These are phyloP conservation scores for Argyrosomus japonicus DNA, from an alignment of 2,113 vertebrate genomes.

Conservation along the genomic window DNA sequence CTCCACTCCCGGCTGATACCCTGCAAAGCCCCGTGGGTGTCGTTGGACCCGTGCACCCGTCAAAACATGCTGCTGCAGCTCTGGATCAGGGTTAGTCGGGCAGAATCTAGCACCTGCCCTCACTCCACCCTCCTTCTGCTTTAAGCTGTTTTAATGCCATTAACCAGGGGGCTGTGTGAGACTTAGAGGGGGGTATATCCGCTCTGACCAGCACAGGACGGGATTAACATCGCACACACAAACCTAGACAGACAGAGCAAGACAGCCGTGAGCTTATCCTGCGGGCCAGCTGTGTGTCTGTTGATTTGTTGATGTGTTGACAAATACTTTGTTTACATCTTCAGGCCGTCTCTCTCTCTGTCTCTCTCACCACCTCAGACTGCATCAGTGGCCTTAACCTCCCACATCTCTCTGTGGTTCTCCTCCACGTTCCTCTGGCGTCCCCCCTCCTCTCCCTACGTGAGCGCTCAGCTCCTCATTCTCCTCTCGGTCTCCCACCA, in stretches of 20 bases:
- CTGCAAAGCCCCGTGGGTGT: neutral
- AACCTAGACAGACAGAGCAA: constrained; percentile 51
- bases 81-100: constrained; percentile 60
- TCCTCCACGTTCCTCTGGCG: constrained; percentile 17
- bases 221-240: constrained; percentile 67
- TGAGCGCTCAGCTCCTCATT: constrained; percentile 56
- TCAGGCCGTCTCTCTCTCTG: neutral
- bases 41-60: neutral
- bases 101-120: constrained; percentile 35
- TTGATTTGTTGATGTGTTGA: constrained; percentile 62
- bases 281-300: constrained; percentile 14
- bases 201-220: constrained; percentile 47
- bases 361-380: constrained; percentile 47
- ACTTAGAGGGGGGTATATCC: constrained; percentile 43
- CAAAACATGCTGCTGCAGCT: constrained; percentile 25
- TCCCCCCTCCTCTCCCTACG: constrained; percentile 10
- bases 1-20: neutral
- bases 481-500: constrained; percentile 79
- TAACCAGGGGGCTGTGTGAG: constrained; percentile 52
- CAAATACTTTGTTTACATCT: constrained; percentile 60
- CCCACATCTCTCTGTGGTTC: constrained; percentile 36
- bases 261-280: constrained; percentile 57
- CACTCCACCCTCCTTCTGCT: neutral
- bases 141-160: constrained; percentile 75
- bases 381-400: constrained; percentile 67